phyloP scores from a whole-genome alignment of 2,113 vertebrate genomes.

The Apeltes quadracus region DNA sequence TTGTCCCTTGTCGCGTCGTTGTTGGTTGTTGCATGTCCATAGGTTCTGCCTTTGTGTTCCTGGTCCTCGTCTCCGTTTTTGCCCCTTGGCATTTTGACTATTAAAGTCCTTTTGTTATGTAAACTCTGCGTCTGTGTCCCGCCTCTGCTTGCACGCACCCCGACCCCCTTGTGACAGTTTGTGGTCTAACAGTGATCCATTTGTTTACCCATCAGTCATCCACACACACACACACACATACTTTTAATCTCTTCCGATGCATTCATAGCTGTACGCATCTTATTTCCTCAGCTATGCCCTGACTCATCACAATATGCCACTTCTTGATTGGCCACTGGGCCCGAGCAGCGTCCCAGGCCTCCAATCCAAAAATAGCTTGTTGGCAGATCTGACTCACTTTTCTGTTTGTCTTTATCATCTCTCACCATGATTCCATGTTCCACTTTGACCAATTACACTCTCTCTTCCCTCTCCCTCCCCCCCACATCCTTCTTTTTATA shows the following conservation, averaged over 20 bases:
- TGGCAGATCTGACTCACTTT: neutral
- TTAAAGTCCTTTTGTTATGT: too few relatives aligned
- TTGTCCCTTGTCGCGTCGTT: too few relatives aligned
- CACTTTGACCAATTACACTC: slow-evolving; percentile 22
- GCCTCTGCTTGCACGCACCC: too few relatives aligned
- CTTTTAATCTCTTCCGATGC: slow-evolving; percentile 26
- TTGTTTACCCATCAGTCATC: slow-evolving; percentile 55
- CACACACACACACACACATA: slow-evolving; percentile 27
- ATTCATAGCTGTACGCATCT: slow-evolving; percentile 38
- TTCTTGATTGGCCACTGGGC: slow-evolving; percentile 27
- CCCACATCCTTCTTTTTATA: neutral
- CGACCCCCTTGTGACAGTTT: too few relatives aligned
- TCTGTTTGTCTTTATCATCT: slow-evolving; percentile 11
- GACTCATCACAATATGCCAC: slow-evolving; percentile 59
- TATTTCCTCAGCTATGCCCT: slow-evolving; percentile 56
- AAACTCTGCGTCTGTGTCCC: too few relatives aligned
- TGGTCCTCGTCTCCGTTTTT: too few relatives aligned
- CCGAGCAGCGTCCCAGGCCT: slow-evolving; percentile 8
- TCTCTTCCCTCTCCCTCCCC: slow-evolving; percentile 6
- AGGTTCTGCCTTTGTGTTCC: too few relatives aligned
- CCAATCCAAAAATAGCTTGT: slow-evolving; percentile 9
- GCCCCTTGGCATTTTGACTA: too few relatives aligned
- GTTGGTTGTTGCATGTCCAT: too few relatives aligned
- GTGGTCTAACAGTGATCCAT: slow-evolving; percentile 64
- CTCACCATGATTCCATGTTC: slow-evolving; percentile 17